These are phyloP conservation scores for Leptinotarsa lineolata DNA, from an alignment of 1,140 invertebrate genomes.

Conservation along the genomic window DNA sequence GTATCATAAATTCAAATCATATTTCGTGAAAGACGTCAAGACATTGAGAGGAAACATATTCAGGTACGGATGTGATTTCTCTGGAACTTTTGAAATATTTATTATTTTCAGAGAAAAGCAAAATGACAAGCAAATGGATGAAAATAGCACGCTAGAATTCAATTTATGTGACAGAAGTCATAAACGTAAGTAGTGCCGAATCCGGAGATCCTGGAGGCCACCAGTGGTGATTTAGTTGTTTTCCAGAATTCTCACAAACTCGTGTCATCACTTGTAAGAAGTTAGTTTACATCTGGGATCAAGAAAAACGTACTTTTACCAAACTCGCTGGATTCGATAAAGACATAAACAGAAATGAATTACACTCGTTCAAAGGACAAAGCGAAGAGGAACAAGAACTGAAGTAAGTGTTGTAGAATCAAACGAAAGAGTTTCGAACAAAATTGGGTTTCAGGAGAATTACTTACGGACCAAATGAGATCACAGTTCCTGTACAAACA, in stretches of 20 bases:
- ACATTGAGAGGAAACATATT: conserved; percentile 4
- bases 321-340: conserved; percentile 70
- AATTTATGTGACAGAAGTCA: conserved; percentile 23
- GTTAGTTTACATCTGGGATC: conserved; percentile 50
- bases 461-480: conserved; percentile 81
- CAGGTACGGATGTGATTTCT: not conserved
- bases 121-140: not conserved
- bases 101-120: not conserved
- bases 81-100: not conserved
- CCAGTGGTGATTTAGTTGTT: not conserved
- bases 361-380: conserved; percentile 66
- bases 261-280: conserved; percentile 46
- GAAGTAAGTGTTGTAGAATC: conserved; percentile 50
- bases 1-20: conserved; percentile 47
- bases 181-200: conserved; percentile 20
- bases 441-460: conserved; percentile 62
- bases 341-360: conserved; percentile 62
- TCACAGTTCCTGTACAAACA: conserved; percentile 75
- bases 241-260: conserved; percentile 41
- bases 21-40: conserved; percentile 45
- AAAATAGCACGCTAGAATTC: conserved; percentile 20
- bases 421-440: not conserved
- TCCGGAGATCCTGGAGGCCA: not conserved
- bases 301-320: conserved; percentile 62
- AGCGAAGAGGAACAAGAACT: conserved; percentile 59